phyloP scores from a whole-genome alignment of 2,113 vertebrate genomes.

The Sinocyclocheilus rhinocerous region DNA sequence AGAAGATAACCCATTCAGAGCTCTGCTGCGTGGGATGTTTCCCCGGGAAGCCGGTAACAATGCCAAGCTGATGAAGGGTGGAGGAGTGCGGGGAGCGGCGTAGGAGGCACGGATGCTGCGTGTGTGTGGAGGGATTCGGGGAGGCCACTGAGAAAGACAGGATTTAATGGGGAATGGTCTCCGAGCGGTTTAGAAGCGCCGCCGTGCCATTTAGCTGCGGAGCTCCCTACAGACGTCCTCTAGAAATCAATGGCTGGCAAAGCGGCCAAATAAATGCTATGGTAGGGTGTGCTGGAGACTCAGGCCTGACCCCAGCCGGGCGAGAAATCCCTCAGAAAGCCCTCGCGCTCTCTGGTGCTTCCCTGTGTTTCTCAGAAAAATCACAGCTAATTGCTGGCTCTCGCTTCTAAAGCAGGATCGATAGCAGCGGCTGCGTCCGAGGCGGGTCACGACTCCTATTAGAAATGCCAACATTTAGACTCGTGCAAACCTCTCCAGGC shows the following conservation, averaged over 20 bases:
- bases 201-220: constrained; percentile 58
- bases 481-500: constrained; percentile 3
- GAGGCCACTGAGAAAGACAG: neutral
- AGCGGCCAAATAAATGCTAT: constrained; percentile 51
- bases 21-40: constrained; percentile 61
- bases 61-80: constrained; percentile 44
- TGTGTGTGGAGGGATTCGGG: neutral
- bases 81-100: constrained; percentile 26
- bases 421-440: constrained; percentile 32
- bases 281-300: neutral
- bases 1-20: constrained; percentile 64
- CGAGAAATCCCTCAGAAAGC: constrained; percentile 16
- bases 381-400: constrained; percentile 56
- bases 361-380: constrained; percentile 24
- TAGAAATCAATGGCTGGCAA: constrained; percentile 59
- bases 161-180: constrained; percentile 38
- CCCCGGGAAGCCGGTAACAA: constrained; percentile 56
- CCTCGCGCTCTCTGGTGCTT: too few relatives aligned
- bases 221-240: constrained; percentile 44
- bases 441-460: constrained; percentile 36
- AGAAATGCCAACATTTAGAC: constrained; percentile 57
- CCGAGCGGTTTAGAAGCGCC: neutral
- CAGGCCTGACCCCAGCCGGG: neutral
- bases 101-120: neutral
- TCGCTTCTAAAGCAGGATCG: constrained; percentile 49